These are phyloP conservation scores for Sinocyclocheilus anshuiensis DNA, from an alignment of 2,113 vertebrate species.

Conservation along the genomic window DNA sequence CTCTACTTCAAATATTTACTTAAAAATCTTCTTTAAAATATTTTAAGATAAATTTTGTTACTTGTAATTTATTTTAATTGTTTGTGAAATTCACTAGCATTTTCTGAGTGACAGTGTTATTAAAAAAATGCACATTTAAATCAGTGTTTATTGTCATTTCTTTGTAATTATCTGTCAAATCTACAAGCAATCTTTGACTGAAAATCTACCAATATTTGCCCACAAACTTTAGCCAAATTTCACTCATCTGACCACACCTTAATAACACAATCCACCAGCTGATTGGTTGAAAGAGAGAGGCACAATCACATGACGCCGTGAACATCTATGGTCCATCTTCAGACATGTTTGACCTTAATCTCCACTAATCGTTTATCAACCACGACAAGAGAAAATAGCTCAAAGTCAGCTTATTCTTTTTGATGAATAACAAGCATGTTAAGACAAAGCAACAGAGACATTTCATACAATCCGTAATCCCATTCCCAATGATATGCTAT, in stretches of 20 bases:
- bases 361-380: slow-evolving; percentile 66
- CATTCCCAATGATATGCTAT: neutral
- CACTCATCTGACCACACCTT: slow-evolving; percentile 35
- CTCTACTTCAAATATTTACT: neutral
- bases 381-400: slow-evolving; percentile 57
- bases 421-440: neutral
- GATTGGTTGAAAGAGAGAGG: slow-evolving; percentile 54
- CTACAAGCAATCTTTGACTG: neutral
- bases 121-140: neutral
- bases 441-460: neutral
- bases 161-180: neutral
- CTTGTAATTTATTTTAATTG: neutral
- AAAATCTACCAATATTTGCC: neutral
- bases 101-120: neutral
- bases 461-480: neutral
- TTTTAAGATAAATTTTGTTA: too few species aligned
- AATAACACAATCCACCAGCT: slow-evolving; percentile 33
- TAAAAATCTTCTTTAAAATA: neutral
- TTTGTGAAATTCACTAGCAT: neutral
- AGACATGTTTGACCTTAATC: slow-evolving; percentile 70
- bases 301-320: neutral
- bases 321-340: slow-evolving; percentile 27
- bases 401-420: slow-evolving; percentile 7
- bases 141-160: neutral
- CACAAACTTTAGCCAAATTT: neutral